A percentile compares a stretch with the other conserved stretches of the same genome.
Conservation (phyloP, 2,113 vertebrate species). For the Tonatia bakeri region DNA sequence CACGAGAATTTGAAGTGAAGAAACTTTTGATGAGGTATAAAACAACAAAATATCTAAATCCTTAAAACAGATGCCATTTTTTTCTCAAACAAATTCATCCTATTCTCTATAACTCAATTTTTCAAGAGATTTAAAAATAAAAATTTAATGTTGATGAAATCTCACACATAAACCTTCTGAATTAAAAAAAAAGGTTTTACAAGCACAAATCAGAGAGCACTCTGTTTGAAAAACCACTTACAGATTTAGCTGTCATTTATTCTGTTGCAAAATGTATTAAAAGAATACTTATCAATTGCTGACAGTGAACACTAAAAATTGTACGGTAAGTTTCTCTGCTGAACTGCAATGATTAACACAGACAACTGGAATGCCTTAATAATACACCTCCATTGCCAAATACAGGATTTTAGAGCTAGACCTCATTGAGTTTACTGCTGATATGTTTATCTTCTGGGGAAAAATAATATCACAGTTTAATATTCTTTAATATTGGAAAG, state of each 20-base stretch:
- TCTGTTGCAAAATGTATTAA: not conserved
- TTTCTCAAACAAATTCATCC: not conserved
- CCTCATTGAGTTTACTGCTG: not conserved
- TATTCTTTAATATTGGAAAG: conserved; percentile 41
- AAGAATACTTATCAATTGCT: not conserved
- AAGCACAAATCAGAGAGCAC: not conserved
- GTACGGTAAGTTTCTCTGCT: not conserved
- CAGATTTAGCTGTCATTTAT: not conserved
- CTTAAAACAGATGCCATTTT: not conserved
- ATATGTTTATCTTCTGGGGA: conserved; percentile 18
- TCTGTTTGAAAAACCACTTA: not conserved
- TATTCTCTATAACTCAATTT: not conserved
- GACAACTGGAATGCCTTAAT: not conserved
- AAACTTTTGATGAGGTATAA: not conserved
- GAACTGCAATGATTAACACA: conserved; percentile 2
- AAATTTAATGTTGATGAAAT: not conserved
- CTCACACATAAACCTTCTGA: not conserved
- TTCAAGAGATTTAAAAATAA: not conserved
- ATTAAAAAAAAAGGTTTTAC: not conserved
- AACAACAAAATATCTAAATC: conserved; percentile 15
- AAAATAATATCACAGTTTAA: conserved; percentile 41
- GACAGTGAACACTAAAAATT: not conserved
- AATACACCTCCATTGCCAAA: not conserved
- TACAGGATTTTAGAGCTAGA: not conserved
- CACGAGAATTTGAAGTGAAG: not conserved